Base-by-base conservation (phyloP, 2,888 invertebrate species). In the Diachrysia chrysitis region DNA sequence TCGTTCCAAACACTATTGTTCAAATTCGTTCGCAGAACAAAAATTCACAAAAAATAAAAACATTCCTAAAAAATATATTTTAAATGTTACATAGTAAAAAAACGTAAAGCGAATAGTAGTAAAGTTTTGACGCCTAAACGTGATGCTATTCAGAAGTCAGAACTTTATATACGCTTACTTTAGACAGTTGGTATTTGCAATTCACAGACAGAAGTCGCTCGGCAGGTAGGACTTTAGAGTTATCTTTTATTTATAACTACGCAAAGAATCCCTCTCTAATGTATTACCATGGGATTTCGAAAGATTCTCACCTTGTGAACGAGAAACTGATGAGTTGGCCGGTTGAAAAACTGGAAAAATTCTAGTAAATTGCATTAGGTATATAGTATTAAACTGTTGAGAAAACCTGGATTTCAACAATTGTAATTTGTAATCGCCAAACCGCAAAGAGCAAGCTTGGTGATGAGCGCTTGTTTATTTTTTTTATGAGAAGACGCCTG, bases 161-260 rank as follows among this genome's bases (percentile, higher is more conserved):
- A 87, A 85, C 81, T 86, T 85, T 83, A 86, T 79, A 73, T 76
- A 76, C 72, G 72, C 54, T 74, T 76, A 79, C 79, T 79, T 88
- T 83, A 86, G 87, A 87, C 87, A 87, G 87, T 85, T 83, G 84
- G 83, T 92, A 94, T 95, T 95, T 95, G 94, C 93, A 93, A 94
- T 94, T 94, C 94, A 91, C 90, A 89, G 90, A 91, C 91, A 91
- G 88, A 88, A 92, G 90, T 89, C 88, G 84, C 89, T 87, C 88
- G 83, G 87, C 90, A 91, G 91, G 92, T 90, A 90, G 86, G 90
- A 91, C 90, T 93, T 91, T 86, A 87, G 88, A 92, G 90, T 88
- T 91, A 95, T 95, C 93, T 95, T 95, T 95, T 95, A 95, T 95
- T 95, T 95, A 95, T 95, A 94, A 92, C 92, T 89, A 89, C 87